A percentile compares a stretch with the other conserved stretches of the same genome.
Evolutionary conservation across 2,113 vertebrate genomes (phyloP).

Genomic region (Crocuta crocuta): DNA sequence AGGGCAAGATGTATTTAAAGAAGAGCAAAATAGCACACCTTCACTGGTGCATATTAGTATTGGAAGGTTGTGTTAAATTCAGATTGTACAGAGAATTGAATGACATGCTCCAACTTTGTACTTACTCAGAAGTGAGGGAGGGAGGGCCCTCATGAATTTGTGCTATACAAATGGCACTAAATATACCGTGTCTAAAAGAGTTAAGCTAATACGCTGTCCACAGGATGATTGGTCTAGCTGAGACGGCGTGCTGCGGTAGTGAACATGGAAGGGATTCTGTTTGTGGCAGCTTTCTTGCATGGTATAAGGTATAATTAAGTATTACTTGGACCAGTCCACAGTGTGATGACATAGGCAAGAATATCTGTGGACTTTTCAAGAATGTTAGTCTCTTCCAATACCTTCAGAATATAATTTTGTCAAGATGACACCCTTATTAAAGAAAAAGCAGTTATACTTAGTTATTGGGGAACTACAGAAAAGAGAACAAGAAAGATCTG

Average conservation of each 20-base stretch:
- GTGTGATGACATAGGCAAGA: neutral
- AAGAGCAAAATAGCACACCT: neutral
- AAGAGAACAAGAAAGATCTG: neutral
- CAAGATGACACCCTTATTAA: conserved; percentile 36
- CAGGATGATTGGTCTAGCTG: neutral
- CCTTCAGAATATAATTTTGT: conserved; percentile 42
- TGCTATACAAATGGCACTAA: neutral
- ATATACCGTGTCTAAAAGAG: neutral
- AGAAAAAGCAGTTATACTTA: conserved; percentile 45
- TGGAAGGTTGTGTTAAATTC: neutral
- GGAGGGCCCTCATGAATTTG: neutral
- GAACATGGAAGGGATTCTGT: neutral
- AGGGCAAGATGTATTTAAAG: neutral
- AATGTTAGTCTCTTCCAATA: neutral
- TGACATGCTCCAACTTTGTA: neutral
- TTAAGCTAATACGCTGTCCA: neutral
- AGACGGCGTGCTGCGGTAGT: neutral
- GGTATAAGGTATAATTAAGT: conserved; percentile 30
- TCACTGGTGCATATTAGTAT: neutral
- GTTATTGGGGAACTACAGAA: conserved; percentile 34
- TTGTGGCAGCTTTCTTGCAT: conserved; percentile 18
- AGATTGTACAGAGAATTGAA: conserved; percentile 15
- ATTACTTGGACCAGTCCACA: conserved; percentile 47
- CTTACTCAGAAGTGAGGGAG: neutral
- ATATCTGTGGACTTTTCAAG: neutral